These are phyloP conservation scores for Microcebus ravelobensis DNA, from an alignment of 2,113 vertebrate species.

Conservation along the genomic window DNA sequence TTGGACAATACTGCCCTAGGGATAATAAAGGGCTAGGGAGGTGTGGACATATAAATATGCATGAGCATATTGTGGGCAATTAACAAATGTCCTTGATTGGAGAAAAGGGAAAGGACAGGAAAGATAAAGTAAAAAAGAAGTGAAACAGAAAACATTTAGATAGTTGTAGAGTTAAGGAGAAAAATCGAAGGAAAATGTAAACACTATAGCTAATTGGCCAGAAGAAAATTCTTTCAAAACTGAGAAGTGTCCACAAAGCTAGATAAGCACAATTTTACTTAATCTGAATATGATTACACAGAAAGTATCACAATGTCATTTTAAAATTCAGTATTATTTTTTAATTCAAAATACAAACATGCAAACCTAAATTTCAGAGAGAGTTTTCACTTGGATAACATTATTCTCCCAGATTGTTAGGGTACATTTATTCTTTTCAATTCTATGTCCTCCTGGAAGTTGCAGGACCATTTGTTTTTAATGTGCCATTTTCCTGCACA, in stretches of 20 bases:
- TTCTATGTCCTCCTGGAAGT: neutral
- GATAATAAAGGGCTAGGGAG: neutral
- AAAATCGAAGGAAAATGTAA: constrained; percentile 47
- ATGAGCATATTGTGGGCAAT: constrained; percentile 51
- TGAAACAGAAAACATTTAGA: neutral
- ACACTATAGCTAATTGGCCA: neutral
- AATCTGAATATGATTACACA: neutral
- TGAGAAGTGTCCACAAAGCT: neutral
- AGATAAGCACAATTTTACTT: neutral
- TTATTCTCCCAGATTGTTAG: neutral
- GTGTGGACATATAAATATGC: constrained; percentile 36
- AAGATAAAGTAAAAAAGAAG: constrained; percentile 22
- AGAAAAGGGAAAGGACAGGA: constrained; percentile 37
- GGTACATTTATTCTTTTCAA: neutral
- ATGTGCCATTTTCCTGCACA: neutral
- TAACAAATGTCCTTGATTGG: constrained; percentile 50
- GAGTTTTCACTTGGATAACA: neutral
- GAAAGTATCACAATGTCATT: neutral
- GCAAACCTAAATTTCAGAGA: neutral
- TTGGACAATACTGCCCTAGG: neutral
- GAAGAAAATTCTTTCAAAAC: constrained; percentile 39
- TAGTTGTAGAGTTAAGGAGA: neutral
- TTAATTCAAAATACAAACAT: constrained; percentile 15
- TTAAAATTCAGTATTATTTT: neutral
- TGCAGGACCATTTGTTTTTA: constrained; percentile 9